Percentiles rank a stretch among this genome's conserved stretches.
phyloP scores from a whole-genome alignment of 2,797 vertebrate species.

The Gephyroberyx darwinii region DNA sequence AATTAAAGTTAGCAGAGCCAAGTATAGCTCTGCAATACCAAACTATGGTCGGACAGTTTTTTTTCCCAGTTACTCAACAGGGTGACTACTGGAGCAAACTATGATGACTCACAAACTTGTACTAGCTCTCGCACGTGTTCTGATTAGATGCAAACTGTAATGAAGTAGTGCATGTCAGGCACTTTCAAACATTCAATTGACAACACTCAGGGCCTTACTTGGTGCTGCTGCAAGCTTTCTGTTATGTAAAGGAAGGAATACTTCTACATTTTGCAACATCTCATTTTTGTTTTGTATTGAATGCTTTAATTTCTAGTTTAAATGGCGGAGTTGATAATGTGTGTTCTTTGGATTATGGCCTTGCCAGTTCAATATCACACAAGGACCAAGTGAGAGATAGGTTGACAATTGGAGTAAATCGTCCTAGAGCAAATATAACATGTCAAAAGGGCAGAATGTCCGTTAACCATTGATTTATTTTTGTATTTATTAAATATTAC shows the following conservation, averaged over 20 bases:
- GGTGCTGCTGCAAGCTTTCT: conserved; percentile 67
- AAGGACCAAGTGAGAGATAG: conserved; percentile 3
- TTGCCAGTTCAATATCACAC: conserved; percentile 11
- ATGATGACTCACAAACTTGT: conserved; percentile 30
- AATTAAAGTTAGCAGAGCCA: conserved; percentile 24
- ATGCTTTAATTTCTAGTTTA: conserved; percentile 38
- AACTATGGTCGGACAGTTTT: conserved; percentile 12
- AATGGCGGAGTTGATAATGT: conserved; percentile 24
- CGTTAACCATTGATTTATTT: conserved; percentile 4
- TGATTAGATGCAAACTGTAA: conserved; percentile 43
- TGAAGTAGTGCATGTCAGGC: conserved; percentile 40
- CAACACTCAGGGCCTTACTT: conserved; percentile 69
- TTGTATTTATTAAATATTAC: conserved; percentile 2
- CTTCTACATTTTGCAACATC: conserved; percentile 43
- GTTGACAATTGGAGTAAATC: neutral
- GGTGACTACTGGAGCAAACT: conserved; percentile 34
- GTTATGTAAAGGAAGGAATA: conserved; percentile 40
- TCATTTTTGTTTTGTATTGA: conserved; percentile 54
- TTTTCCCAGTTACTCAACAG: conserved; percentile 28
- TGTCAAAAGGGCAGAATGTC: neutral
- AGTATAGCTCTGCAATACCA: conserved; percentile 9
- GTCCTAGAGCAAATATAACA: neutral
- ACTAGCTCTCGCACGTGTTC: conserved; percentile 44
- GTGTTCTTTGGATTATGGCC: conserved; percentile 36
- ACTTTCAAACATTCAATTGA: conserved; percentile 54